Evolutionary conservation across 1,140 invertebrate genomes (phyloP).

Genomic region (Ceratina calcarata): DNA sequence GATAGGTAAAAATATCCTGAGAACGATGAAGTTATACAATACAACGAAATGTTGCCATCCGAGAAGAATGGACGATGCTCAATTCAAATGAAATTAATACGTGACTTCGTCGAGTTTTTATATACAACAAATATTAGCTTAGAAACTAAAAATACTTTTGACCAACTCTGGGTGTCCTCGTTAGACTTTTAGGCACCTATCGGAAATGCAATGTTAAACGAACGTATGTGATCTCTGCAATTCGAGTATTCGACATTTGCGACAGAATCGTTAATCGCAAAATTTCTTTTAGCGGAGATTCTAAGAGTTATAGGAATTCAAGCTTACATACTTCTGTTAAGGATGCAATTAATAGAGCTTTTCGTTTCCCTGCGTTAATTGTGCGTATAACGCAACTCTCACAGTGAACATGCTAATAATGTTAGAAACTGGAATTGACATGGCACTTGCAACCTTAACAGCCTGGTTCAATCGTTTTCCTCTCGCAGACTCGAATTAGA

Average conservation of each 20-base stretch:
- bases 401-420: not conserved
- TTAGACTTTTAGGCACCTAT: conserved; percentile 44
- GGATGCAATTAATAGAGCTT: conserved; percentile 19
- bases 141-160: conserved; percentile 16
- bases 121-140: not conserved
- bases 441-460: conserved; percentile 35
- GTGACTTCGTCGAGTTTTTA: not conserved
- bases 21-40: conserved; percentile 19
- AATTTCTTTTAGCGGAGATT: not conserved
- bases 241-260: not conserved
- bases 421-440: conserved; percentile 39
- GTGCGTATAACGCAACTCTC: conserved; percentile 4
- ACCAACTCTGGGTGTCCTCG: not conserved
- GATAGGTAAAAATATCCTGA: too few relatives aligned
- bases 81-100: not conserved
- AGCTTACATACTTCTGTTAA: conserved; percentile 3
- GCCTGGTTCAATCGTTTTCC: not conserved
- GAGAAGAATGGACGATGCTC: not conserved
- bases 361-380: not conserved
- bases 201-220: conserved; percentile 28
- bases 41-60: not conserved
- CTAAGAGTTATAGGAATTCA: not conserved
- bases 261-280: not conserved
- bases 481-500: not conserved
- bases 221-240: not conserved